Base-by-base conservation (phyloP, 1,140 invertebrate species). In the Mycetomoellerius zeteki region DNA sequence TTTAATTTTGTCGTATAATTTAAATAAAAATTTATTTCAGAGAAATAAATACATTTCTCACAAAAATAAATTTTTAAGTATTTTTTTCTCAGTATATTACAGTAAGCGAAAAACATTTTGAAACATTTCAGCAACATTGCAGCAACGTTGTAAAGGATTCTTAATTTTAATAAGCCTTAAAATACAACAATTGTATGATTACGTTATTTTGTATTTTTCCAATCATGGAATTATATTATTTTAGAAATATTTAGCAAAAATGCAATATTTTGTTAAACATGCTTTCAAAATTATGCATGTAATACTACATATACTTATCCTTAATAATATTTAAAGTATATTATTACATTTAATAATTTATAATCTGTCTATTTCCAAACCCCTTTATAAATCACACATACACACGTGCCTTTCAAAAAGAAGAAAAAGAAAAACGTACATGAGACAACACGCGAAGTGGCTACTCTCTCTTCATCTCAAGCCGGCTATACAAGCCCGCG, bases 391-490 rank as follows among this genome's bases (percentile, higher is more conserved):
- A 65, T 65, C n/a, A 30, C 12, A 21, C n/a, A 21, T 12, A 10
- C 5, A 56, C 3, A n/a, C 5, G 24, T 21, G 12, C 21, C n/a
- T 24, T 52, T 24, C 30, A 33, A 60, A 77, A 56, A 72, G 56
- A 47, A n/a, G 37, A 27, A 62, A 43, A 24, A 33, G 16, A 67
- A 33, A 80, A 33, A 67, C 6, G 3, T 33, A 54, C n/a, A 16
- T 27, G 52, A 43, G 10, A 43, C 37, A 37, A 43, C 14, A 43
- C 24, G 30, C 24, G 19, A 72, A 65, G 21, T 6, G 30, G n/a
- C 69, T 73, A 47, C 80, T 73, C 80, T 72, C 69, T 73, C 69
- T 30, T 67, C 30, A 52, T 27, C 24, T 73, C 33, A 58, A 37
- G 62, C 5, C 47, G 16, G 37, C 37, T 21, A 19, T 71, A n/a